Evolutionary conservation across 1,140 invertebrate genomes (phyloP), one percentile per base, ranked within the genome.

Genomic region (Nymphalis io): DNA sequence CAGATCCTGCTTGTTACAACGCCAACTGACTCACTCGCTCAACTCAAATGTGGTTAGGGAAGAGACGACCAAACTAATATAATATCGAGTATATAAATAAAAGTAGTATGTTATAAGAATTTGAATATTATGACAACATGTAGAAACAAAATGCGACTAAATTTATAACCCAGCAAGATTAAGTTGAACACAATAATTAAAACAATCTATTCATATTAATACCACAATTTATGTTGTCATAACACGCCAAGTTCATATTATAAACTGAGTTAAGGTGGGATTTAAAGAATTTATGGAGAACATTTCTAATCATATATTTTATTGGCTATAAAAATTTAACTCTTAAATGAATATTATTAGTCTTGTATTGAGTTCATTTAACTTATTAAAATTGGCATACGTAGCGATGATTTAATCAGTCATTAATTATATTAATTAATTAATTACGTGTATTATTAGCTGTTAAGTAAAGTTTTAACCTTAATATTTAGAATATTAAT

Each of bases 171-270:
- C 33, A 33, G 6, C n/a, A 38, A 51, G 1, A 27, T 62, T 33
- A 62, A 68, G 46, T 61, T 68, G 44, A 68, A 57, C 23, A 58
- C 55, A 39, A 68, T 59, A 74, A 71, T 74, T 71, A 74, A 74
- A 71, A 68, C 64, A 68, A 65, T 68, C 44, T 71, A 68, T 61
- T 55, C 48, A 55, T n/a, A 27, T 53, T 68, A 68, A 61, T 61
- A 68, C 11, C 21, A 61, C 44, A 57, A 72, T 74, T 74, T 68
- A 74, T 65, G 69, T 57, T 42, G 48, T 51, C 51, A 68, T 74
- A 74, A 68, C 69, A 70, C 61, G 62, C 46, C 38, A 39, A 44
- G 53, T 33, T 27, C 60, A 38, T 33, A 65, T 65, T 66, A 57
- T 59, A 42, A 53, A 68, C 40, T 61, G 66, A 61, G 67, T 57